phyloP scores from a whole-genome alignment of 1,140 invertebrate genomes.

The Hylaeus volcanicus region DNA sequence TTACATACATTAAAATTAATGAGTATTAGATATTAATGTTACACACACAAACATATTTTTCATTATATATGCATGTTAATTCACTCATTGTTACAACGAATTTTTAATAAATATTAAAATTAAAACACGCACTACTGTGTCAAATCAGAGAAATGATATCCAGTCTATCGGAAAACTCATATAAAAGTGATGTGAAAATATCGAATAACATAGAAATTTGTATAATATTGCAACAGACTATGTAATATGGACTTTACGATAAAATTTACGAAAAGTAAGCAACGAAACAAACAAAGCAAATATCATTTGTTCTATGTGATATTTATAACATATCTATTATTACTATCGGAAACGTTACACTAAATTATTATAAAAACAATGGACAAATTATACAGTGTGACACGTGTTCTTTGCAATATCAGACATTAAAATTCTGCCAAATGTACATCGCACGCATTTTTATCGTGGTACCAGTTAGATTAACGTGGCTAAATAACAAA shows the following conservation, averaged over 20 bases:
- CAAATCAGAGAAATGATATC: not conserved
- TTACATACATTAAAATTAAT: conserved; percentile 35
- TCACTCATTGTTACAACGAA: not conserved
- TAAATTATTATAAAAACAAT: conserved; percentile 53
- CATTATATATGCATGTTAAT: not conserved
- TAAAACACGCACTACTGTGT: not conserved
- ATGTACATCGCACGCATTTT: not conserved
- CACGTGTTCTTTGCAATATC: conserved; percentile 31
- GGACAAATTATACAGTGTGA: conserved; percentile 51
- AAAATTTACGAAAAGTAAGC: not conserved
- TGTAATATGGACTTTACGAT: not conserved
- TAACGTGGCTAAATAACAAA: conserved; percentile 9
- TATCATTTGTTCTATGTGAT: conserved; percentile 20
- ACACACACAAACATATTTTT: not conserved
- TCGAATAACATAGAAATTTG: not conserved
- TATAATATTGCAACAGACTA: not conserved
- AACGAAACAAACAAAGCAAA: conserved; percentile 3
- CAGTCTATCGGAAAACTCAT: not conserved
- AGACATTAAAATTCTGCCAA: not conserved
- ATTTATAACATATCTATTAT: conserved; percentile 19
- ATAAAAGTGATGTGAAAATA: not conserved
- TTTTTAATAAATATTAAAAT: not conserved
- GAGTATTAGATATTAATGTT: conserved; percentile 5
- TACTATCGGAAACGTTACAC: conserved; percentile 19
- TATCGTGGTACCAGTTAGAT: not conserved